Conservation (phyloP, 2,888 invertebrate species). For the Oeneis ivallda region DNA sequence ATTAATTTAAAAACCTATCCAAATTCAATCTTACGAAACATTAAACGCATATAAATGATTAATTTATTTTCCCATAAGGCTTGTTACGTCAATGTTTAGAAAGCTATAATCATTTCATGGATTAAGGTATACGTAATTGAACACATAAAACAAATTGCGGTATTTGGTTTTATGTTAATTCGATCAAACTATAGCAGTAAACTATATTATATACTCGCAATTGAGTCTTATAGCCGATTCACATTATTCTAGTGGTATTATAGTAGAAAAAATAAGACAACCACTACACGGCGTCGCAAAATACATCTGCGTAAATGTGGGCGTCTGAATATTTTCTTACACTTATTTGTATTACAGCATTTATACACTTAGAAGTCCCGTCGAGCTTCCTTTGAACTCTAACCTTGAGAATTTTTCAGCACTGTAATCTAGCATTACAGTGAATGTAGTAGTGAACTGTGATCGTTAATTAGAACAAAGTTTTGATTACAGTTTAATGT, state of each 20-base stretch:
- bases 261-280: no score
- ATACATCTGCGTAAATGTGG: no score
- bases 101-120: conserved; percentile 12
- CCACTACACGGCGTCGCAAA: no score
- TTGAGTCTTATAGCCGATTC: conserved; percentile 23
- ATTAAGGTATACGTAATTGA: conserved; percentile 18
- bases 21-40: not conserved
- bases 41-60: not conserved
- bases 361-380: no score
- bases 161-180: conserved; percentile 20
- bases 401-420: no score
- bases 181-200: conserved; percentile 18
- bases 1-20: not conserved
- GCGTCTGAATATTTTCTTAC: no score
- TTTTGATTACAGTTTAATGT: no score
- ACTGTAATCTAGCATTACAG: no score
- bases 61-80: conserved; percentile 12
- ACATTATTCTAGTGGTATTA: not conserved
- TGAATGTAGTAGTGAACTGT: no score
- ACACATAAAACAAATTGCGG: conserved; percentile 23
- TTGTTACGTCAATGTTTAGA: conserved; percentile 16
- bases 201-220: conserved; percentile 15
- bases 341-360: no score
- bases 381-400: no score
- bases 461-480: no score